These are phyloP conservation scores for Peromyscus aztecus DNA, from an alignment of 2,797 vertebrate genomes.

Conservation along the genomic window DNA sequence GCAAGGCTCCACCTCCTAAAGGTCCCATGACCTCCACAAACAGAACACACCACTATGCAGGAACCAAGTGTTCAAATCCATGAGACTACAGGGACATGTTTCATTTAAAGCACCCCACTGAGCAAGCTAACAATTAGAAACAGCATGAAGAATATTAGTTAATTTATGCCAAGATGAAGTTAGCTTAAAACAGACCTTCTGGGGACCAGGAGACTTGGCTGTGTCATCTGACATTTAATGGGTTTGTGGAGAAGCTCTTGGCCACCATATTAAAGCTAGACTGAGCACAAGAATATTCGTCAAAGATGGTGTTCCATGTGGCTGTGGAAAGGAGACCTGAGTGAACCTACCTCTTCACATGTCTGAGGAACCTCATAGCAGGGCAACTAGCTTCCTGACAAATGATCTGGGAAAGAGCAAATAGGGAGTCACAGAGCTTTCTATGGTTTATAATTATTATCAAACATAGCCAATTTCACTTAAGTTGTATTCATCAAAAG, in stretches of 20 bases:
- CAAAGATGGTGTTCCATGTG: neutral
- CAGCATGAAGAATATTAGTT: neutral
- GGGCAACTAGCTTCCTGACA: neutral
- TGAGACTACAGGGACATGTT: neutral
- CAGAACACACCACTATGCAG: neutral
- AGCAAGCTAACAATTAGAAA: neutral
- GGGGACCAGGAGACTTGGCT: neutral
- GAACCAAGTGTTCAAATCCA: neutral
- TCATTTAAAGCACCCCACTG: neutral
- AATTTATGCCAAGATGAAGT: neutral
- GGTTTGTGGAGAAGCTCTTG: too few relatives aligned
- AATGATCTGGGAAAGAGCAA: neutral
- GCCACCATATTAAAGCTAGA: neutral
- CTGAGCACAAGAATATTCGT: neutral
- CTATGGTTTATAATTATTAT: neutral
- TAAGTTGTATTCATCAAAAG: neutral
- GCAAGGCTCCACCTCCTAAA: neutral
- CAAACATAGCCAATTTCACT: neutral
- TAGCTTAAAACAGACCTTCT: neutral
- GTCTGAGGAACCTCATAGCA: neutral
- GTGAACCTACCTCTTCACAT: neutral
- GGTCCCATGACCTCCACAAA: neutral
- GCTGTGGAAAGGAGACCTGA: neutral
- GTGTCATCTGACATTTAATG: neutral
- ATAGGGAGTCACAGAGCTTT: neutral